These are phyloP conservation scores for Delphinus delphis DNA, from an alignment of 2,113 vertebrate genomes.

Conservation along the genomic window DNA sequence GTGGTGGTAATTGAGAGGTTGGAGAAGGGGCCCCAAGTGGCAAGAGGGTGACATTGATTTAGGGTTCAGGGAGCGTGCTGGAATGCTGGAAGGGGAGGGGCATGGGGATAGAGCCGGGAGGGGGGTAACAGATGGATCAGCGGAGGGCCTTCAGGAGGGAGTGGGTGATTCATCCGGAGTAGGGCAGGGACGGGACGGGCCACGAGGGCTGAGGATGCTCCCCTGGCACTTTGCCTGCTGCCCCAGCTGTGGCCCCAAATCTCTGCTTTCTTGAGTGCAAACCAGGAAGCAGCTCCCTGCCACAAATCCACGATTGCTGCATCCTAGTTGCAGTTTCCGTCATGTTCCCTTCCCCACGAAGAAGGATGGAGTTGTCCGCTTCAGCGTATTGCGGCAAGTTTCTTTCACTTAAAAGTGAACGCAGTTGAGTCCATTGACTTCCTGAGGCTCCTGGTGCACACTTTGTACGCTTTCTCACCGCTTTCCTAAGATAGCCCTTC, in stretches of 20 bases:
- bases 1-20: neutral
- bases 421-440: slow-evolving; percentile 70
- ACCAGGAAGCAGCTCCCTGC: neutral
- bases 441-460: slow-evolving; percentile 10
- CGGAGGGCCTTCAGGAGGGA: neutral
- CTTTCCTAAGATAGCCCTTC: neutral
- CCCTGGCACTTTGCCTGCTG: neutral
- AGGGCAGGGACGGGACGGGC: neutral
- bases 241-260: neutral
- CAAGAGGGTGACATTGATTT: neutral
- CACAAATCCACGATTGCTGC: neutral
- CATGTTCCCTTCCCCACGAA: slow-evolving; percentile 56
- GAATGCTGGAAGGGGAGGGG: neutral
- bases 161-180: neutral
- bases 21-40: neutral
- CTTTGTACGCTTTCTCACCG: neutral
- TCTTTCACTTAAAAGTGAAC: slow-evolving; percentile 72
- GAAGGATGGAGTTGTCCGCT: slow-evolving; percentile 77
- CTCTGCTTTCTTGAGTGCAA: slow-evolving; percentile 27
- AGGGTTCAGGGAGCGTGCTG: neutral
- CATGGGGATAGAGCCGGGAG: neutral
- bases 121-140: neutral
- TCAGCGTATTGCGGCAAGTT: slow-evolving; percentile 75
- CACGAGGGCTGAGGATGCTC: neutral
- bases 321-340: slow-evolving; percentile 66